Conservation (phyloP, 1,140 invertebrate species). For the Cherax destructor region DNA sequence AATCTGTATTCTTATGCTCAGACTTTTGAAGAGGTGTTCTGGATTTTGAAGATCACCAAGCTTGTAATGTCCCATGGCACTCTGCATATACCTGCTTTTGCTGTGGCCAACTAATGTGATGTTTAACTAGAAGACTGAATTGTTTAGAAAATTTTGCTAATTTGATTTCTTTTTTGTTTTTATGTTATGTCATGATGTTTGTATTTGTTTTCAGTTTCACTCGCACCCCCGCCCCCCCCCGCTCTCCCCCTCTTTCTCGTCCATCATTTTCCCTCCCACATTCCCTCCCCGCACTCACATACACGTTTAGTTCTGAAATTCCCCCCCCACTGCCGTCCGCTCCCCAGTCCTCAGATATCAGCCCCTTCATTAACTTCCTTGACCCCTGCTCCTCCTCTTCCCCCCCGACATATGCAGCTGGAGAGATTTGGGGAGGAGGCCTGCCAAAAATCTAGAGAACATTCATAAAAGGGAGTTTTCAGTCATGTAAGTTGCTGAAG, state of each 20-base stretch:
- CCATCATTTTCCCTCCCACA: slow-evolving; percentile 71
- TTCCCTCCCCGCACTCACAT: slow-evolving; percentile 45
- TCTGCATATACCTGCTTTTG: slow-evolving; percentile 41
- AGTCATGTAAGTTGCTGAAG: slow-evolving; percentile 65
- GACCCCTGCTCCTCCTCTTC: slow-evolving; percentile 79
- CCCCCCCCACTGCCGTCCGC: slow-evolving; percentile 71
- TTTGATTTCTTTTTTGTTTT: slow-evolving; percentile 62
- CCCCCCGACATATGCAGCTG: slow-evolving; percentile 76
- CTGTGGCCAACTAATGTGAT: slow-evolving; percentile 50
- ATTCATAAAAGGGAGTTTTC: slow-evolving; percentile 67
- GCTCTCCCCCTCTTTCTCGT: slow-evolving; percentile 73
- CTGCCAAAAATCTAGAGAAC: slow-evolving; percentile 71
- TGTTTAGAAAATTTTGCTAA: slow-evolving; percentile 27
- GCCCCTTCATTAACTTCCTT: slow-evolving; percentile 71
- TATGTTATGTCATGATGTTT: slow-evolving; percentile 62
- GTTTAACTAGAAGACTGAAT: slow-evolving; percentile 21
- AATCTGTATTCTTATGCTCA: slow-evolving; percentile 15
- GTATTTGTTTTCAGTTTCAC: slow-evolving; percentile 73
- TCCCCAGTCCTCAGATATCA: slow-evolving; percentile 72
- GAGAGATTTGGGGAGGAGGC: slow-evolving; percentile 67
- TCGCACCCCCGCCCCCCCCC: slow-evolving; percentile 72
- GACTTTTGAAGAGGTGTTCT: slow-evolving; percentile 25
- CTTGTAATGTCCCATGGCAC: slow-evolving; percentile 39
- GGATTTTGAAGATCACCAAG: slow-evolving; percentile 7
- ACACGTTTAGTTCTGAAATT: slow-evolving; percentile 69